Conservation (phyloP, 1,140 invertebrate species). For the Camponotus floridanus region DNA sequence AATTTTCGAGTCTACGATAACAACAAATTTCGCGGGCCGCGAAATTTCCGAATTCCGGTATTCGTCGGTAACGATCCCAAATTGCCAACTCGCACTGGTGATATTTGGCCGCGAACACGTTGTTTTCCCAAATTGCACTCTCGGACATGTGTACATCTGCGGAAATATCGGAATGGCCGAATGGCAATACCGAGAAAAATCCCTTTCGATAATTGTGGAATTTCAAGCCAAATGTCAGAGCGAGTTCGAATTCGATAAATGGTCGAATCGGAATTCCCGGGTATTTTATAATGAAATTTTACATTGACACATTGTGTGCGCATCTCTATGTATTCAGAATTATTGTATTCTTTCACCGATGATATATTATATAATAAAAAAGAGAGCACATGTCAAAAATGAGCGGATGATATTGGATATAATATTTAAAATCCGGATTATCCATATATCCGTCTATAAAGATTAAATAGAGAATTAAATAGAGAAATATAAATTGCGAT, state of each 20-base stretch:
- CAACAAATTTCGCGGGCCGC: slow-evolving; percentile 3
- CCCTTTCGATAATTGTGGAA: slow-evolving; percentile 1
- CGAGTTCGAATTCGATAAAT: not conserved
- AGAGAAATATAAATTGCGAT: too few relatives aligned
- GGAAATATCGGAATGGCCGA: not conserved
- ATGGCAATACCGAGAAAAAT: not conserved
- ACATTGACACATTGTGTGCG: not conserved
- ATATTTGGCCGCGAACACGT: not conserved
- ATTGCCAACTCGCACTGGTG: slow-evolving; percentile 11
- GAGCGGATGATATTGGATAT: too few relatives aligned
- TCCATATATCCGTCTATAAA: too few relatives aligned
- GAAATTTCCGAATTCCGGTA: slow-evolving; percentile 28
- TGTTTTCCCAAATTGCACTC: slow-evolving; percentile 2
- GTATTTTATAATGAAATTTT: not conserved
- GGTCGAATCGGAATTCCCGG: not conserved
- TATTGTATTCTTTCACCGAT: not conserved
- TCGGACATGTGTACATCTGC: not conserved
- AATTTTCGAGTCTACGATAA: slow-evolving; percentile 27
- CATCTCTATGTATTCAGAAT: not conserved
- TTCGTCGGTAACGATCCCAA: not conserved
- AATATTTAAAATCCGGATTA: not conserved
- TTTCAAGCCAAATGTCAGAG: not conserved
- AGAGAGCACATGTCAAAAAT: too few relatives aligned
- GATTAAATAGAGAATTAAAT: too few relatives aligned
- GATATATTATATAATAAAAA: not conserved